phyloP scores from a whole-genome alignment of 2,888 invertebrate genomes.

The Microchrysa polita region DNA sequence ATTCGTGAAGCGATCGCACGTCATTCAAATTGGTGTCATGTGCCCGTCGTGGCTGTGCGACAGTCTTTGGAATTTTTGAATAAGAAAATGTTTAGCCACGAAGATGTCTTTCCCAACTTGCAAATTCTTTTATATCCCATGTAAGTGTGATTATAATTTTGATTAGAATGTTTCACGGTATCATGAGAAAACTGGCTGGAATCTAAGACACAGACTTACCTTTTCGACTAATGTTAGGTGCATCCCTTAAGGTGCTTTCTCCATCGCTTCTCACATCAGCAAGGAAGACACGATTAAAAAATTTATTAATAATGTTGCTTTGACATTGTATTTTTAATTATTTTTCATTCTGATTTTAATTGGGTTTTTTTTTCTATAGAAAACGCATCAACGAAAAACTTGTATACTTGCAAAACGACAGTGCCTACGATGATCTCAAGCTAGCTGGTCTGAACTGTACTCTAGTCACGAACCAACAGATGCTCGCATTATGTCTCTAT shows the following conservation, averaged over 20 bases:
- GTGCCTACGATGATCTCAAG: slow-evolving; percentile 56
- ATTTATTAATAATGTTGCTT: too few species aligned
- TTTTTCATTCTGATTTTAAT: too few species aligned
- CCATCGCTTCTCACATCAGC: too few species aligned
- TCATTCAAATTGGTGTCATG: slow-evolving; percentile 74
- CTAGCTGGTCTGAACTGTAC: slow-evolving; percentile 56
- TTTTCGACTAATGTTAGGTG: too few species aligned
- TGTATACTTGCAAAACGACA: slow-evolving; percentile 53
- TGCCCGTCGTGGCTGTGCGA: slow-evolving; percentile 69
- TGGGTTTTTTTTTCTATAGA: slow-evolving; percentile 53
- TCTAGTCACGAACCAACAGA: slow-evolving; percentile 65
- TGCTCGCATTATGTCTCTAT: slow-evolving; percentile 75
- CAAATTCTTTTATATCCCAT: slow-evolving; percentile 75
- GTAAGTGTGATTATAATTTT: slow-evolving; percentile 68
- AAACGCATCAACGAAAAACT: slow-evolving; percentile 61
- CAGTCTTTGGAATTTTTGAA: slow-evolving; percentile 69
- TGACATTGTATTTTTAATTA: too few species aligned
- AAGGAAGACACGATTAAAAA: too few species aligned
- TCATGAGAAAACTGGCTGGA: too few species aligned
- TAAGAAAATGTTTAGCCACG: slow-evolving; percentile 65
- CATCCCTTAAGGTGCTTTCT: too few species aligned
- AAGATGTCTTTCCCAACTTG: slow-evolving; percentile 70
- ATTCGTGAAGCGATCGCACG: slow-evolving; percentile 64
- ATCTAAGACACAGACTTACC: too few species aligned
- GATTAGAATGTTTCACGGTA: too few species aligned